Conservation (phyloP, 2,113 vertebrate species). For the Melierax canorus region DNA sequence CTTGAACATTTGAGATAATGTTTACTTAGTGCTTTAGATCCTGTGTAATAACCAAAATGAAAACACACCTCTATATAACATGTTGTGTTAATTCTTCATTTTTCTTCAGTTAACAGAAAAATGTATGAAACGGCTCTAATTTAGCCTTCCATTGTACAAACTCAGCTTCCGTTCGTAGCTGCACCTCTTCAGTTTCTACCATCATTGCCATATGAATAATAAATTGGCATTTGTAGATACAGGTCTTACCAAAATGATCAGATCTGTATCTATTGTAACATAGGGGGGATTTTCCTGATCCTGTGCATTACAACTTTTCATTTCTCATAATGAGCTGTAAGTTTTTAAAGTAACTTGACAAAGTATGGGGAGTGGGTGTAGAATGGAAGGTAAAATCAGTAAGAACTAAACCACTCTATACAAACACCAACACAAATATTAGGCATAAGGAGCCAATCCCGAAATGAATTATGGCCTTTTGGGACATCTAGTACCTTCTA, state of each 20-base stretch:
- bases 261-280: not conserved
- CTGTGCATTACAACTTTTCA: not conserved
- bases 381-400: not conserved
- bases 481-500: not conserved
- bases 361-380: not conserved
- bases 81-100: not conserved
- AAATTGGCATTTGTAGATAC: not conserved
- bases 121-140: not conserved
- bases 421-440: not conserved
- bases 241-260: not conserved
- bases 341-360: not conserved
- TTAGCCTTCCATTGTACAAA: not conserved
- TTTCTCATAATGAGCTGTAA: not conserved
- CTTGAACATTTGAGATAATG: not conserved
- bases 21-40: not conserved
- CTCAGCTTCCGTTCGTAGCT: not conserved
- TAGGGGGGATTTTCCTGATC: not conserved
- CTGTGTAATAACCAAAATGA: not conserved
- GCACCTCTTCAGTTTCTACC: not conserved
- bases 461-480: not conserved
- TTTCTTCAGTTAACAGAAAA: not conserved
- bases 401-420: not conserved
- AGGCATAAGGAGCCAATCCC: not conserved
- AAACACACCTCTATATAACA: not conserved
- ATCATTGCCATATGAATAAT: not conserved